Conservation (phyloP, 2,888 invertebrate genomes). For the Patella pellucida region DNA sequence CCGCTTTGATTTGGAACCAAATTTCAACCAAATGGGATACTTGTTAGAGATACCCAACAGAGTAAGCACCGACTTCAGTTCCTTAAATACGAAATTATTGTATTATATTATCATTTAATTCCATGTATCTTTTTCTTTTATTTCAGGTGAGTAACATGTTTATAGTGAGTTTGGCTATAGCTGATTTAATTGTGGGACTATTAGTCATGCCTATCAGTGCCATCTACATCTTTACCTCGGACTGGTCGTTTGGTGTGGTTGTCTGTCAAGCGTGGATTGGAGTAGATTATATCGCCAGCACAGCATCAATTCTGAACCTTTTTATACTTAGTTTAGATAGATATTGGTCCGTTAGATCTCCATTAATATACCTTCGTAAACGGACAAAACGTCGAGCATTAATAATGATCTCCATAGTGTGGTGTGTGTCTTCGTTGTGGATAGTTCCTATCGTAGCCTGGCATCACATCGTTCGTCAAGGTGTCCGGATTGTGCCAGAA, state of each 20-base stretch:
- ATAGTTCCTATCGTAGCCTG: conserved; percentile 73
- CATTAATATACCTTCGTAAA: conserved; percentile 73
- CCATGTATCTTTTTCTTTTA: conserved; percentile 13
- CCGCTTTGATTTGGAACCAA: too few relatives aligned
- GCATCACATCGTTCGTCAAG: conserved; percentile 70
- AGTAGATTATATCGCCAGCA: conserved; percentile 76
- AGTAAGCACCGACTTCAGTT: too few relatives aligned
- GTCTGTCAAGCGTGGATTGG: conserved; percentile 76
- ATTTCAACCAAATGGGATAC: too few relatives aligned
- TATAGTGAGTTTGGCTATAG: conserved; percentile 73
- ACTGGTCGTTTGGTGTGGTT: conserved; percentile 73
- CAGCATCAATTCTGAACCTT: conserved; percentile 76
- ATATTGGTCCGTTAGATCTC: conserved; percentile 74
- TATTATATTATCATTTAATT: not conserved
- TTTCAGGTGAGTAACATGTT: conserved; percentile 74
- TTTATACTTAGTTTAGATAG: conserved; percentile 72
- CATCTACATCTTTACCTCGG: conserved; percentile 72
- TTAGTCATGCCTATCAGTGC: conserved; percentile 74
- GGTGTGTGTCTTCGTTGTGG: conserved; percentile 73
- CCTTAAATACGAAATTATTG: too few relatives aligned
- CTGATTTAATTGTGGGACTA: conserved; percentile 73
- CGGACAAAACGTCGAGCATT: conserved; percentile 73
- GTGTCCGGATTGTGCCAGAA: conserved; percentile 58
- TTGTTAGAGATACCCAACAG: too few relatives aligned
- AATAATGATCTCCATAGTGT: conserved; percentile 73